These are phyloP conservation scores for Zaprionus tsacasi DNA, from an alignment of 1,140 invertebrate species.

Conservation along the genomic window DNA sequence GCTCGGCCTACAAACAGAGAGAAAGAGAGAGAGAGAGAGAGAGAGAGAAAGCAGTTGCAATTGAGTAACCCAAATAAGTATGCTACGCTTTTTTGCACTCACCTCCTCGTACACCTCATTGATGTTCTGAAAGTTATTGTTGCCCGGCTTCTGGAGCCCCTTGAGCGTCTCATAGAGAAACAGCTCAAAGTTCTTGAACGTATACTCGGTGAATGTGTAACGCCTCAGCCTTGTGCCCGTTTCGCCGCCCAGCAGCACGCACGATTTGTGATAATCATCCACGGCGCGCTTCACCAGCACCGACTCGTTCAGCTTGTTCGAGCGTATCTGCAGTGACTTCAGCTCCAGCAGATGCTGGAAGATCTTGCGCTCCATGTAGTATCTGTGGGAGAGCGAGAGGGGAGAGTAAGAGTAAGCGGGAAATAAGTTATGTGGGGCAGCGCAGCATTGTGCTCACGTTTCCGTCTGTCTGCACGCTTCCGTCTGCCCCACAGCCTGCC, in stretches of 20 bases:
- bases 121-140: constrained; percentile 84
- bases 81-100: constrained; percentile 34
- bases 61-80: neutral
- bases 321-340: constrained; percentile 95
- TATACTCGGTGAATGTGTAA: constrained; percentile 89
- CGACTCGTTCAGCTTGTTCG: constrained; percentile 94
- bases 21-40: neutral
- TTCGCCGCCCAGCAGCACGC: constrained; percentile 88
- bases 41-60: neutral
- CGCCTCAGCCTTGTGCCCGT: constrained; percentile 84
- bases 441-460: constrained; percentile 27
- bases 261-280: constrained; percentile 92
- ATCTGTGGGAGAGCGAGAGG: constrained; percentile 85
- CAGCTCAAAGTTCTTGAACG: constrained; percentile 94
- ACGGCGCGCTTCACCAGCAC: constrained; percentile 94
- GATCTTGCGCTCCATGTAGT: constrained; percentile 95
- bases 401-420: neutral
- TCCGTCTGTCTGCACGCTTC: neutral
- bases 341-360: constrained; percentile 97
- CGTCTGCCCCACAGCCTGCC: constrained; percentile 6
- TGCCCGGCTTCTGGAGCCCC: constrained; percentile 89
- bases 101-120: constrained; percentile 85
- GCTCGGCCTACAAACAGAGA: constrained; percentile 77
- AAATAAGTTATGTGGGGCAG: constrained; percentile 12
- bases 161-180: constrained; percentile 95